Evolutionary conservation across 2,113 vertebrate species (phyloP), one percentile per base, ranked within the genome.

Genomic region (Micromys minutus): DNA sequence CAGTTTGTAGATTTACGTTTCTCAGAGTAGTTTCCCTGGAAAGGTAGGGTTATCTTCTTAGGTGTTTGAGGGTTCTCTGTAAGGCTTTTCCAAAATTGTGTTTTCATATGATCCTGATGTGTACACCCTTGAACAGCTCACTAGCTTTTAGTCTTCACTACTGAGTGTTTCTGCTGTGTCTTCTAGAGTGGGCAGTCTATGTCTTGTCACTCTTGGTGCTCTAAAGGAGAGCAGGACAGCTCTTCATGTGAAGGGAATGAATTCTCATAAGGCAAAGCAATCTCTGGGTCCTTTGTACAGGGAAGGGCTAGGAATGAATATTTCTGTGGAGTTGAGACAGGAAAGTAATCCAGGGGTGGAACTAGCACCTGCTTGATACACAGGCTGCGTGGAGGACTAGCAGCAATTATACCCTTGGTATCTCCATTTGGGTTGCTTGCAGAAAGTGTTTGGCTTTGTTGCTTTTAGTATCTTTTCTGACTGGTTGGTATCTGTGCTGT

Each of bases 321-420:
- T 29, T 15, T 13, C 84, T 6, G 36, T 42, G 16, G 39, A 31
- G 15, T 59, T 34, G 55, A 39, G 61, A 29, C 16, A n/a, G 11
- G 47, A 21, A 31, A 42, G 42, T 11, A 1, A 55, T 19, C 29
- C 69, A 31, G 50, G 42, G 21, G 47, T 22, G 19, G 31, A 24
- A 7, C 67, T 26, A 19, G 63, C 16, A 7, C 22, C 0, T 17
- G 16, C 24, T 0, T 19, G 50, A 36, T 1, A 39, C 0, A 0
- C 0, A 31, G 19, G 4, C 24, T 2, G 29, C 17, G 7, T 52
- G n/a, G 1, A 16, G 39, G 61, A 39, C 55, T 50, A 52, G 4
- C 5, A 3, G 4, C 0, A n/a, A 29, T 36, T 12, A 1, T 0
- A 1, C 17, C 55, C 42, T 10, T 1, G 0, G 36, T 15, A 17